Conservation (phyloP, 2,797 vertebrate genomes). For the Pempheris klunzingeri region DNA sequence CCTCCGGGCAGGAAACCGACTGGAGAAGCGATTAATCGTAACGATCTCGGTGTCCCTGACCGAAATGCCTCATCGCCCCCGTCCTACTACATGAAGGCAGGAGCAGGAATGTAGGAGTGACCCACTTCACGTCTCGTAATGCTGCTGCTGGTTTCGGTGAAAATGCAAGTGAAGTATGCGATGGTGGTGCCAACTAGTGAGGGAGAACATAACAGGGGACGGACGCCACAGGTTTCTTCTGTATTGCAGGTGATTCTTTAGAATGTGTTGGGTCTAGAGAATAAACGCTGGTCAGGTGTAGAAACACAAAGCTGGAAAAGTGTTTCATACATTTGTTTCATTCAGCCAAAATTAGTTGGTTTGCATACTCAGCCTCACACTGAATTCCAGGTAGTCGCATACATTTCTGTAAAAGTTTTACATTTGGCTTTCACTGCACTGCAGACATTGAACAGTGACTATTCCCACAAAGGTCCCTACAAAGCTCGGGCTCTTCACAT, state of each 20-base stretch:
- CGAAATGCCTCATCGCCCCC: background rate
- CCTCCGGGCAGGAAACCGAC: background rate
- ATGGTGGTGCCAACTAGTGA: background rate
- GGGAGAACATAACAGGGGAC: background rate
- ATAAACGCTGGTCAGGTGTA: background rate
- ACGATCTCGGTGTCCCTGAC: background rate
- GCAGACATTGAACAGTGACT: background rate
- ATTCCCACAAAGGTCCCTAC: background rate
- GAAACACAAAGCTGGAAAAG: background rate
- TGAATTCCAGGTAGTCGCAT: background rate
- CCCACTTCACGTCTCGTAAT: background rate
- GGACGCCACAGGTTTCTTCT: background rate
- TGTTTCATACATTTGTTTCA: background rate
- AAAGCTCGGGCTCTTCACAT: background rate
- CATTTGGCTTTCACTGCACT: background rate
- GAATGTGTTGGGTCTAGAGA: background rate
- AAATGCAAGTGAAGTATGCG: background rate
- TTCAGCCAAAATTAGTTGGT: background rate
- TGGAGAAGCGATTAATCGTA: background rate
- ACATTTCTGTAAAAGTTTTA: background rate
- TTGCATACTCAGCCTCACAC: background rate
- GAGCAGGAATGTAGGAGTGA: background rate
- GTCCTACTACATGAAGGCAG: background rate
- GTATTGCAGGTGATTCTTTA: background rate
- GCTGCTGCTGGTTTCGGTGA: background rate